Percentiles rank a stretch among this genome's conserved stretches.
Evolutionary conservation across 2,113 vertebrate genomes (phyloP).

Genomic region (Chloroceryle aenea): DNA sequence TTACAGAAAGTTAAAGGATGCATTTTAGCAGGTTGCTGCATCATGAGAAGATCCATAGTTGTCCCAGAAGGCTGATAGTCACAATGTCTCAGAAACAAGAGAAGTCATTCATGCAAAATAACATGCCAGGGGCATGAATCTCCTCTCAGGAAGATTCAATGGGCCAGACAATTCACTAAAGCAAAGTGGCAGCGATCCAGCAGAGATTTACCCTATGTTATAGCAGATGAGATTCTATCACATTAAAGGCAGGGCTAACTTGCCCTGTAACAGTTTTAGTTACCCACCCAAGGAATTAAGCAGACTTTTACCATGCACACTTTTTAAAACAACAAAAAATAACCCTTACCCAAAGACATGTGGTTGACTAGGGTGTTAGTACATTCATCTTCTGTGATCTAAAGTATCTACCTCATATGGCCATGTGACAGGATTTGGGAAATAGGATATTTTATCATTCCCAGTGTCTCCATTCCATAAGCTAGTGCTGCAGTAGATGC

Average conservation of each 20-base stretch:
- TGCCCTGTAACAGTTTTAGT: background rate
- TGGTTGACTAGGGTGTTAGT: background rate
- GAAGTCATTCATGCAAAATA: rapidly evolving
- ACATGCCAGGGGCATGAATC: background rate
- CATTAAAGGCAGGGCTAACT: background rate
- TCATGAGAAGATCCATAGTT: background rate
- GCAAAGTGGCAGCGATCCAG: background rate
- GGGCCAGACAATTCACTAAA: background rate
- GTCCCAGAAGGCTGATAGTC: background rate
- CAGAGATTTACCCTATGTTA: background rate
- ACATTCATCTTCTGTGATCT: background rate
- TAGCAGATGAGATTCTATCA: background rate
- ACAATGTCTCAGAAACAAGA: background rate
- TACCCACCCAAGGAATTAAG: background rate
- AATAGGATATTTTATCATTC: background rate
- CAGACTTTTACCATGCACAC: background rate
- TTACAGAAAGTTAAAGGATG: background rate
- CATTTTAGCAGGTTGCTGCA: background rate
- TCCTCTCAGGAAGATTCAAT: background rate
- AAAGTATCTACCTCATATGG: background rate
- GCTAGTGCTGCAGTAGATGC: background rate
- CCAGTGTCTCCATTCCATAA: background rate
- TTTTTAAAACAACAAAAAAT: background rate
- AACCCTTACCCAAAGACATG: background rate
- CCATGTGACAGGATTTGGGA: background rate